Conservation (phyloP, 1,140 invertebrate genomes). For the Platorchestia sp. region DNA sequence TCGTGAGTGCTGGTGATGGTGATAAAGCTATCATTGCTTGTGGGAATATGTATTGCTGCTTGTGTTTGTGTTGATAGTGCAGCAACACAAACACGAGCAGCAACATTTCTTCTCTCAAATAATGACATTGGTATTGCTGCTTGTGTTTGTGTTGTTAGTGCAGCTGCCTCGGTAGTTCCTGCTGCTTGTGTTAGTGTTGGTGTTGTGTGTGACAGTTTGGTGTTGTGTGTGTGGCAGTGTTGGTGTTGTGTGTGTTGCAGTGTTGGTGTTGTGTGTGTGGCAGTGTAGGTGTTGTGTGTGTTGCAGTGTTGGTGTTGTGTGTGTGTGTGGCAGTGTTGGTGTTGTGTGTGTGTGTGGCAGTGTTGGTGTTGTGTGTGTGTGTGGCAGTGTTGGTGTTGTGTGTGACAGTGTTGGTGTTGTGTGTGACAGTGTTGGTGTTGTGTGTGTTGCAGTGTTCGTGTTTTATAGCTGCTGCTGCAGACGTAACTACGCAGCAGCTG, state of each 20-base stretch:
- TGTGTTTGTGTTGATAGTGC: not conserved
- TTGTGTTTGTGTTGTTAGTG: not conserved
- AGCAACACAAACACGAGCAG: too few relatives aligned
- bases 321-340: not conserved
- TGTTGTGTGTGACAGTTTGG: not conserved
- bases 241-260: too few relatives aligned
- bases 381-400: too few relatives aligned
- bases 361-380: too few relatives aligned
- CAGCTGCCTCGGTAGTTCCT: too few relatives aligned
- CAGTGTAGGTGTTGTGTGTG: too few relatives aligned
- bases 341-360: not conserved
- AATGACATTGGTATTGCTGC: too few relatives aligned
- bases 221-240: not conserved
- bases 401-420: not conserved
- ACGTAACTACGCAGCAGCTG: not conserved
- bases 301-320: too few relatives aligned
- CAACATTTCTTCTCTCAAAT: too few relatives aligned
- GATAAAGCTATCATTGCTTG: not conserved
- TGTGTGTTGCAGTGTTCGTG: not conserved
- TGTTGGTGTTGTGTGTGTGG: not conserved
- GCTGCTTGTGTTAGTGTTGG: not conserved
- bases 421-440: not conserved
- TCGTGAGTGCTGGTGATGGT: not conserved
- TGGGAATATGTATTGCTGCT: too few relatives aligned
- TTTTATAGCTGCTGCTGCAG: not conserved